Conservation (phyloP, 2,888 invertebrate species). For the Lasioglossum villosulum region DNA sequence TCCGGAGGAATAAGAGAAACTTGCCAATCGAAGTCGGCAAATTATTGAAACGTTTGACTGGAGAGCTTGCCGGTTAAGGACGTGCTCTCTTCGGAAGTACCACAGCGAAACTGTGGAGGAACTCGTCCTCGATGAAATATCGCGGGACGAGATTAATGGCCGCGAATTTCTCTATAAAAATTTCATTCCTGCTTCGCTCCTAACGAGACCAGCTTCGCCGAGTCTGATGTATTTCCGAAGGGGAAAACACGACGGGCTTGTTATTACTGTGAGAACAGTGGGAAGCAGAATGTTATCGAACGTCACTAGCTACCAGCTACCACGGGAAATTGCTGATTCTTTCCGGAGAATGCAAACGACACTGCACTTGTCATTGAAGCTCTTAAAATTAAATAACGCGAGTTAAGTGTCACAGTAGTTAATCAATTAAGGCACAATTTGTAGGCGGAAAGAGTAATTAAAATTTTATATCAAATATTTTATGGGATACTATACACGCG, state of each 20-base stretch:
- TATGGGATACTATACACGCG: not conserved
- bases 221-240: constrained; percentile 8
- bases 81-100: not conserved
- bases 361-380: too few species aligned
- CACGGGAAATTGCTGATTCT: constrained; percentile 9
- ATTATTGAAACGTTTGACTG: constrained; percentile 45
- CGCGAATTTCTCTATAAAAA: constrained; percentile 45
- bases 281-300: not conserved
- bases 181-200: constrained; percentile 18
- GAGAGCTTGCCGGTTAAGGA: not conserved
- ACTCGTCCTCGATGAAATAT: constrained; percentile 48
- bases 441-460: not conserved
- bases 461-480: not conserved
- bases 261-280: constrained; percentile 29
- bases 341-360: not conserved
- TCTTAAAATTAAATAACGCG: not conserved
- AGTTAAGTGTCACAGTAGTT: too few species aligned
- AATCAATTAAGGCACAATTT: too few species aligned
- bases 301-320: not conserved
- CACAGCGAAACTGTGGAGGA: constrained; percentile 17
- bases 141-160: constrained; percentile 34
- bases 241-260: not conserved
- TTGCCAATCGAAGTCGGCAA: not conserved
- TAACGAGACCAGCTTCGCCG: constrained; percentile 8
- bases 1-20: not conserved